Evolutionary conservation across 2,113 vertebrate species (phyloP).

Genomic region (Ophthalmolycus amberensis): DNA sequence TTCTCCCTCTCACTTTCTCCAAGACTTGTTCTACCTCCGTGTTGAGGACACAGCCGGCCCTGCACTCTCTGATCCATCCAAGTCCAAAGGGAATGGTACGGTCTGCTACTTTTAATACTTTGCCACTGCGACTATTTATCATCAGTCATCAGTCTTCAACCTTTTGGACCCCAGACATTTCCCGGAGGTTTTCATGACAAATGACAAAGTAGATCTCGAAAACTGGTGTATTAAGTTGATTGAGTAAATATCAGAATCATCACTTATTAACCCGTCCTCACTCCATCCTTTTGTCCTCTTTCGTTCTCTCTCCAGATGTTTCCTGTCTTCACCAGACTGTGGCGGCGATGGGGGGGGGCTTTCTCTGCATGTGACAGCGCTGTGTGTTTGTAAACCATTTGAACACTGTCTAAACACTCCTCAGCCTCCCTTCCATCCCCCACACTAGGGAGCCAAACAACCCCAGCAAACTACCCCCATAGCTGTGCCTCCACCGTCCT

Average conservation of each 20-base stretch:
- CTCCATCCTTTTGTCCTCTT: conserved; percentile 15
- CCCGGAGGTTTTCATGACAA: not conserved
- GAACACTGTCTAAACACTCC: conserved; percentile 82
- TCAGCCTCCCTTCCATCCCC: conserved; percentile 70
- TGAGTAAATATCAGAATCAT: not conserved
- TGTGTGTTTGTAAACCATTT: conserved; percentile 84
- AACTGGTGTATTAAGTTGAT: not conserved
- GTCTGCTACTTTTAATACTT: not conserved
- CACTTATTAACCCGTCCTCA: conserved; percentile 12
- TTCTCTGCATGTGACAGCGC: conserved; percentile 69
- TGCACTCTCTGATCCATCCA: not conserved
- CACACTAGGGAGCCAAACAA: conserved; percentile 65
- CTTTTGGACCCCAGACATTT: not conserved
- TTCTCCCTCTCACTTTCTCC: not conserved
- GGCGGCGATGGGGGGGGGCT: not conserved
- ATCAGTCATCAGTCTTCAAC: not conserved
- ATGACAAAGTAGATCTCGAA: not conserved
- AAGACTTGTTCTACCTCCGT: not conserved
- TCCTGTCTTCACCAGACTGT: conserved; percentile 68
- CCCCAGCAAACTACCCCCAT: conserved; percentile 52
- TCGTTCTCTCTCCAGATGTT: conserved; percentile 78
- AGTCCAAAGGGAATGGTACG: not conserved
- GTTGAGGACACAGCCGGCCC: not conserved
- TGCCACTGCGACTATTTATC: not conserved
- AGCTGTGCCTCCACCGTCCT: not conserved